Percentiles rank a stretch among this genome's conserved stretches.
These are phyloP conservation scores for Clostera curtula DNA, from an alignment of 2,888 invertebrate species.

Conservation along the genomic window DNA sequence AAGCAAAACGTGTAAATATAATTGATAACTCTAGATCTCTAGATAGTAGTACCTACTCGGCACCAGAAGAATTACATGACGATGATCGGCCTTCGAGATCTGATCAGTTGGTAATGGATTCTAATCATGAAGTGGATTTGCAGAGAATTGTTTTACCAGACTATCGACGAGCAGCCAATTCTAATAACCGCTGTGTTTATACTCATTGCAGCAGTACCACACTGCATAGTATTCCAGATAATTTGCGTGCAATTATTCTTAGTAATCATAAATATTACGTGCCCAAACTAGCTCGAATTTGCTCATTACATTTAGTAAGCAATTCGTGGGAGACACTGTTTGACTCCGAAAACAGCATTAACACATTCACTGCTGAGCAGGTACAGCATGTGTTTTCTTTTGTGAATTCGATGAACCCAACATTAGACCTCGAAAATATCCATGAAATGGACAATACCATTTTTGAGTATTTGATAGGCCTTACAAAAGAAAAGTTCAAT, in stretches of 20 bases:
- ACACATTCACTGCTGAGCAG: not conserved
- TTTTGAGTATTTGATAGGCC: no score
- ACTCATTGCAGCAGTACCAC: conserved; percentile 4
- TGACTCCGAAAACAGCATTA: not conserved
- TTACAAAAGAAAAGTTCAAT: no score
- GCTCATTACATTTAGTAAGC: conserved; percentile 1
- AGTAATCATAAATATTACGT: conserved; percentile 8
- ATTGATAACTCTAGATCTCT: no score
- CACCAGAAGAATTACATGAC: conserved; percentile 4
- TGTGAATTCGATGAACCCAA: not conserved
- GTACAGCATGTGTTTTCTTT: not conserved
- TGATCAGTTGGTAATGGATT: not conserved
- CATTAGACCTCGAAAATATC: not conserved
- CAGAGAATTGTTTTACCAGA: conserved; percentile 5
- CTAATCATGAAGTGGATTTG: not conserved
- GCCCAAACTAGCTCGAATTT: conserved; percentile 6
- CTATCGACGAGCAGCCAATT: conserved; percentile 11
- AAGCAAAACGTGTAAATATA: no score
- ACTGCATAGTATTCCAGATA: conserved; percentile 4
- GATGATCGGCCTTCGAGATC: conserved; percentile 3
- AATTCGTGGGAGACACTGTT: conserved; percentile 8
- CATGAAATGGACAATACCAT: not conserved
- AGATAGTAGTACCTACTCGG: no score
- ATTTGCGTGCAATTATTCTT: conserved; percentile 5
- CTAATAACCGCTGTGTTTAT: conserved; percentile 9